Evolutionary conservation across 2,797 vertebrate species (phyloP).

Genomic region (Acanthurus lineatus): DNA sequence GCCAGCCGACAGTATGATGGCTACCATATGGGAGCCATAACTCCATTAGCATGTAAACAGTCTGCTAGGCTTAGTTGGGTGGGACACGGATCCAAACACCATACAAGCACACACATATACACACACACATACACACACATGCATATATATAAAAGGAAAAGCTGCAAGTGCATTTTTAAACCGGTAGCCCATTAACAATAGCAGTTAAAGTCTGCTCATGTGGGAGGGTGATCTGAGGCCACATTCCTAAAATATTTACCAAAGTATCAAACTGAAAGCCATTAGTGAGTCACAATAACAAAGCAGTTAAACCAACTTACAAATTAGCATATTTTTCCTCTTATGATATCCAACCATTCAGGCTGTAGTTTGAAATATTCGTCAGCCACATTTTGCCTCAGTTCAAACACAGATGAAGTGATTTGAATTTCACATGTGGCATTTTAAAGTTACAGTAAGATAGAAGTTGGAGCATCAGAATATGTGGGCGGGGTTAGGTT

Average conservation of each 20-base stretch:
- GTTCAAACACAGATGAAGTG: not conserved
- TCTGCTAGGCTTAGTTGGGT: conserved; percentile 62
- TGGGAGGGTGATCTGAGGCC: conserved; percentile 14
- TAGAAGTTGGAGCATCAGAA: too few relatives aligned
- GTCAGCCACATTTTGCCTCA: not conserved
- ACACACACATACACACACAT: conserved; percentile 13
- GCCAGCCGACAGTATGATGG: conserved; percentile 60
- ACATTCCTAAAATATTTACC: conserved; percentile 4
- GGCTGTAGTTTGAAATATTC: not conserved
- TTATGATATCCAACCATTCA: not conserved
- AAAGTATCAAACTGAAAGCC: not conserved
- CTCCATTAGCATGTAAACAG: conserved; percentile 76
- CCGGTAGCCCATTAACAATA: conserved; percentile 17
- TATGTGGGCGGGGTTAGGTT: too few relatives aligned
- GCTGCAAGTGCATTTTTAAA: conserved; percentile 21
- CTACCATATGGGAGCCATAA: conserved; percentile 79
- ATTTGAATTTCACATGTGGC: too few relatives aligned
- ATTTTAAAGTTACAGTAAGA: too few relatives aligned
- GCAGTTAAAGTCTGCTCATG: conserved; percentile 15
- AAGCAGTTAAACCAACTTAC: conserved; percentile 3
- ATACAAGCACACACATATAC: not conserved
- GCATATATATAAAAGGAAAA: conserved; percentile 28
- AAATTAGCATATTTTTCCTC: not conserved
- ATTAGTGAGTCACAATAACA: not conserved
- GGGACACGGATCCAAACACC: conserved; percentile 40